A percentile compares a stretch with the other conserved stretches of the same genome.
phyloP scores from a whole-genome alignment of 2,797 vertebrate genomes.

The Pseudomugil tenellus region DNA sequence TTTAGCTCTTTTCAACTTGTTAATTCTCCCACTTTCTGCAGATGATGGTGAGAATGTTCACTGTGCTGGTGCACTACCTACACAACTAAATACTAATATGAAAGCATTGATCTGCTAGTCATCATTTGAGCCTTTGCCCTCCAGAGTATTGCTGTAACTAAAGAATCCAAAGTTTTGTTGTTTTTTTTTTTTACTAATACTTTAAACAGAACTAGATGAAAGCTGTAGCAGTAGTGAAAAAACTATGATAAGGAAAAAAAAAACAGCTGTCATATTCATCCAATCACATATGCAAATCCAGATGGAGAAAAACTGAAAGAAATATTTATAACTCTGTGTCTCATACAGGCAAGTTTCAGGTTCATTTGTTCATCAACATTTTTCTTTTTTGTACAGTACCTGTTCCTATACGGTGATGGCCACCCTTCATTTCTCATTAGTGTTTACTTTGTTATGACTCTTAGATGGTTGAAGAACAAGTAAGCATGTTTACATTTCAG shows the following conservation, averaged over 20 bases:
- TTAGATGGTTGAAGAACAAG: too few species aligned
- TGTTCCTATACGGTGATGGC: too few species aligned
- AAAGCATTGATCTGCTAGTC: not conserved
- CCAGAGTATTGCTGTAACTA: not conserved
- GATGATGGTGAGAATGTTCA: conserved; percentile 2
- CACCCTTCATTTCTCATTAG: too few species aligned
- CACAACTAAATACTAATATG: conserved; percentile 1
- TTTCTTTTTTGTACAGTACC: too few species aligned
- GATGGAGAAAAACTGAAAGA: not conserved
- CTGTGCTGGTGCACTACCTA: not conserved
- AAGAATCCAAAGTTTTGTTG: not conserved
- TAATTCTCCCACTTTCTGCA: conserved; percentile 20
- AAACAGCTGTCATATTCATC: not conserved
- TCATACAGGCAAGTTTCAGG: not conserved
- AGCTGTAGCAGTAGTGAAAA: not conserved
- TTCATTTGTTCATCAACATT: too few species aligned
- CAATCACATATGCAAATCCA: not conserved
- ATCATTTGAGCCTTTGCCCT: not conserved
- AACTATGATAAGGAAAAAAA: not conserved
- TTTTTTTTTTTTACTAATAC: not conserved
- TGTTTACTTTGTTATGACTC: too few species aligned
- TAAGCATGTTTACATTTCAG: too few species aligned
- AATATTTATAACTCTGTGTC: not conserved
- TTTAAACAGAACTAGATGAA: not conserved
- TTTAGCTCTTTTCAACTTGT: conserved; percentile 20